phyloP scores from a whole-genome alignment of 2,888 invertebrate species.

The Acleris literana region DNA sequence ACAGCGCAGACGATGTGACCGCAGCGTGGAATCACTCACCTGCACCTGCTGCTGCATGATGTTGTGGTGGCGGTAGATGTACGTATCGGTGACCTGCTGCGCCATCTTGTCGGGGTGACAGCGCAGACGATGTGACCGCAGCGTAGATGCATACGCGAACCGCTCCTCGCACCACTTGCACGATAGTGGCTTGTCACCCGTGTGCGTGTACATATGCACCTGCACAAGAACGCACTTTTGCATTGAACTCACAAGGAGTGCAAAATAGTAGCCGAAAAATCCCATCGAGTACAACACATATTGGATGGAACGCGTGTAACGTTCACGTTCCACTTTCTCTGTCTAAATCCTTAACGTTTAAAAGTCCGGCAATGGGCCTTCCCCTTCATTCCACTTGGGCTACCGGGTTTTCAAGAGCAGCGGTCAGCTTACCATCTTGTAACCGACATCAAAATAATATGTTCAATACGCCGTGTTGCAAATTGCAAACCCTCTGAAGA shows the following conservation, averaged over 20 bases:
- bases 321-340: too few relatives aligned
- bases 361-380: too few relatives aligned
- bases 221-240: slow-evolving; percentile 42
- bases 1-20: slow-evolving; percentile 70
- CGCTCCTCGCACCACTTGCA: slow-evolving; percentile 83
- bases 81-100: slow-evolving; percentile 46
- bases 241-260: background rate
- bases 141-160: slow-evolving; percentile 82
- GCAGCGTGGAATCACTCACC: background rate
- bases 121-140: slow-evolving; percentile 81
- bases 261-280: background rate
- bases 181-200: slow-evolving; percentile 80
- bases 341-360: too few relatives aligned
- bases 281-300: too few relatives aligned
- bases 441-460: too few relatives aligned
- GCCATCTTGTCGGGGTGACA: slow-evolving; percentile 80
- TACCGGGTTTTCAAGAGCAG: too few relatives aligned
- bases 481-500: too few relatives aligned
- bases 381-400: too few relatives aligned
- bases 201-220: slow-evolving; percentile 83
- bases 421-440: too few relatives aligned
- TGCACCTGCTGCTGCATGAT: slow-evolving; percentile 28
- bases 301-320: too few relatives aligned
- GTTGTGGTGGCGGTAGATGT: slow-evolving; percentile 35
- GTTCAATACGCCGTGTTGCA: too few relatives aligned